Evolutionary conservation across 2,113 vertebrate genomes (phyloP).

Genomic region (Gymnorhina tibicen): DNA sequence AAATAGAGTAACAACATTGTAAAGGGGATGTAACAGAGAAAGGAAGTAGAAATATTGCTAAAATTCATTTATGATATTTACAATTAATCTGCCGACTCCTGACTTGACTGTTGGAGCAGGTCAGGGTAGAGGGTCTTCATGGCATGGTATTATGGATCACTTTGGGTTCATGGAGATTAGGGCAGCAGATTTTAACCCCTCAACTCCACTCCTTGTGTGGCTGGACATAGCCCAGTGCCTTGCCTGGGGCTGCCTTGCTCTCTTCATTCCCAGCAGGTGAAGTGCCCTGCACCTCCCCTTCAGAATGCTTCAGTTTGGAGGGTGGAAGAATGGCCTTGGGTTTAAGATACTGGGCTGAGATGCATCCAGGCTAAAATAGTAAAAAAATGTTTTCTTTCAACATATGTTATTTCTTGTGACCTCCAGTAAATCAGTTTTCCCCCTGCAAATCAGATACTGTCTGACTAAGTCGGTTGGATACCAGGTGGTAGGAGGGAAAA

Average conservation of each 20-base stretch:
- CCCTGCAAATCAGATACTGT: neutral
- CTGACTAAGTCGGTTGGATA: neutral
- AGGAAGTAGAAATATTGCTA: neutral
- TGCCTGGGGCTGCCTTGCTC: neutral
- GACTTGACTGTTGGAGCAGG: neutral
- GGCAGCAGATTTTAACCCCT: neutral
- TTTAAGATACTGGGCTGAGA: neutral
- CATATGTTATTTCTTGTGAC: neutral
- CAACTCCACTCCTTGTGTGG: neutral
- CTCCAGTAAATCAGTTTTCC: neutral
- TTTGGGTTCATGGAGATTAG: neutral
- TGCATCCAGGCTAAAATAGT: neutral
- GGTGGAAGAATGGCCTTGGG: neutral
- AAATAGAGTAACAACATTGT: neutral
- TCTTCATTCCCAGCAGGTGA: neutral
- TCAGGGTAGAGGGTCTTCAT: neutral
- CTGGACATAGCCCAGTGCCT: rapidly evolving
- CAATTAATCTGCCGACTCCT: neutral
- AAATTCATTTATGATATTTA: neutral
- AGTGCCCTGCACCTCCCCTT: rapidly evolving
- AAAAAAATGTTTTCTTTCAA: neutral
- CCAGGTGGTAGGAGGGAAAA: neutral
- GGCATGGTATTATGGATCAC: neutral
- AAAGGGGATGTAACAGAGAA: neutral
- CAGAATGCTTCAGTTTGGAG: neutral